Conservation (phyloP, 2,113 vertebrate genomes). For the Trematomus loennbergii region DNA sequence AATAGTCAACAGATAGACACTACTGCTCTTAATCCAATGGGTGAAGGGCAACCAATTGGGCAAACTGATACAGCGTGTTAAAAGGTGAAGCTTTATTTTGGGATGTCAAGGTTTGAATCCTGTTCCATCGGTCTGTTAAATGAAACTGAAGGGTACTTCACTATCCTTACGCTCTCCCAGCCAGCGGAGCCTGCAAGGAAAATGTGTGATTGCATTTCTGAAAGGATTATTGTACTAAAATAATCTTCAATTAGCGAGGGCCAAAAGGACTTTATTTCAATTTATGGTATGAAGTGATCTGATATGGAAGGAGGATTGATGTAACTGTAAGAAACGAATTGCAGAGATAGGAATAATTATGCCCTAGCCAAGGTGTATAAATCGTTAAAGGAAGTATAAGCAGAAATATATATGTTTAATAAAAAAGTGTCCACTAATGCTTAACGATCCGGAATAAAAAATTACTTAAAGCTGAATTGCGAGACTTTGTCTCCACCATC, state of each 20-base stretch:
- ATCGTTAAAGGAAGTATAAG: background rate
- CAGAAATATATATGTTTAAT: background rate
- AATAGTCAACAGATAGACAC: background rate
- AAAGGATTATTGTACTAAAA: conserved; percentile 43
- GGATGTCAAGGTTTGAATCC: conserved; percentile 51
- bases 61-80: conserved; percentile 26
- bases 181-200: conserved; percentile 48
- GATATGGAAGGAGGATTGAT: conserved; percentile 9
- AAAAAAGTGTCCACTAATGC: background rate
- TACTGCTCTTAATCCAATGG: background rate
- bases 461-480: background rate
- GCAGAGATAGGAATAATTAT: conserved; percentile 28
- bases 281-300: conserved; percentile 36
- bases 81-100: conserved; percentile 41
- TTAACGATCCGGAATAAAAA: background rate
- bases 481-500: too few species aligned
- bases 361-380: background rate
- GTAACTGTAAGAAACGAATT: background rate
- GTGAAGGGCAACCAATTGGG: conserved; percentile 13
- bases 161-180: conserved; percentile 22
- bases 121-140: conserved; percentile 58
- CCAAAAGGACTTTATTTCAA: conserved; percentile 48
- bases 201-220: conserved; percentile 56
- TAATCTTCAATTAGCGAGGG: conserved; percentile 1
- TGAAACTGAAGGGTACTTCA: conserved; percentile 40